Evolutionary conservation across 2,113 vertebrate genomes (phyloP).

Genomic region (Solea solea): DNA sequence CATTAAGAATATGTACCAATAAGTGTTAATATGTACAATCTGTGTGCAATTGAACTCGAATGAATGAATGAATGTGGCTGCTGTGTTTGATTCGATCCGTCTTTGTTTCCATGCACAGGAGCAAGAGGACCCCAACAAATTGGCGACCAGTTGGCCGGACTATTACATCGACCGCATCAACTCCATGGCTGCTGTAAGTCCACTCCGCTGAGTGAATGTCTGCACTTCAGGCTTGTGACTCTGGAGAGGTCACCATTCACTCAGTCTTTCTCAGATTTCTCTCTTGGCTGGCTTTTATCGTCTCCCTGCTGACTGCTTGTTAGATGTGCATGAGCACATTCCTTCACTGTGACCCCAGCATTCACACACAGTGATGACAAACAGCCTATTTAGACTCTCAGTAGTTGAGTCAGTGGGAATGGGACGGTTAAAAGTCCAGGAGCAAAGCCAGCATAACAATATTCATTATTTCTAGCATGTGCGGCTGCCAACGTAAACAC

Average conservation of each 20-base stretch:
- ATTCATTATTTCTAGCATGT: conserved; percentile 43
- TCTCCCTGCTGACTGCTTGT: conserved; percentile 50
- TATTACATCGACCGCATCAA: conserved; percentile 99
- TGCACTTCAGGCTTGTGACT: neutral
- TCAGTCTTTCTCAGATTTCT: conserved; percentile 37
- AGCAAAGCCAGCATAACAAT: conserved; percentile 41
- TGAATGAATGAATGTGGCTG: neutral
- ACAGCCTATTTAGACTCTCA: conserved; percentile 62
- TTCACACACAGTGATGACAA: conserved; percentile 68
- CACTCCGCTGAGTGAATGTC: neutral
- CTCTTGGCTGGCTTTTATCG: conserved; percentile 39
- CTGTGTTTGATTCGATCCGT: conserved; percentile 30
- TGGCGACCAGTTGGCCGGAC: conserved; percentile 98
- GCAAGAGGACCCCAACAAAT: conserved; percentile 97
- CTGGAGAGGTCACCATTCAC: conserved; percentile 28
- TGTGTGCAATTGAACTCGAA: too few relatives aligned
- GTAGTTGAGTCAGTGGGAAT: conserved; percentile 53
- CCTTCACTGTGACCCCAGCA: conserved; percentile 52
- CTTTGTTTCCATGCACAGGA: conserved; percentile 83
- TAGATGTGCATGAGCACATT: conserved; percentile 64
- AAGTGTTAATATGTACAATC: neutral
- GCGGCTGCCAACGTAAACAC: conserved; percentile 43
- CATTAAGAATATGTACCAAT: neutral
- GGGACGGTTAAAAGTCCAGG: conserved; percentile 29
- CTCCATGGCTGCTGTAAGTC: conserved; percentile 97